These are phyloP conservation scores for Camelus dromedarius DNA, from an alignment of 2,113 vertebrate genomes.

Conservation along the genomic window DNA sequence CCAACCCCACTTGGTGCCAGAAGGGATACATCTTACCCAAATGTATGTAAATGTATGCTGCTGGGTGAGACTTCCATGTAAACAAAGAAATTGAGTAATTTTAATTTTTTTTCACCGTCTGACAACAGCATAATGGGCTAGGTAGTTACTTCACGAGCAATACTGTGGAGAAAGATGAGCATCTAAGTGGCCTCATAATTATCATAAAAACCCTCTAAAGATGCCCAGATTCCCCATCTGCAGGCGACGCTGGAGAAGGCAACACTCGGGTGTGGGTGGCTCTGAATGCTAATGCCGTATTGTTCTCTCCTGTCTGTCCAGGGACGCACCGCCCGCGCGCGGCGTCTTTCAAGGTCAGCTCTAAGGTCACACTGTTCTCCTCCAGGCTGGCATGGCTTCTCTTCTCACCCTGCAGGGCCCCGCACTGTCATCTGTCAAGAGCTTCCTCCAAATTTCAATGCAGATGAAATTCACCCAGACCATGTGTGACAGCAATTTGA, in stretches of 20 bases:
- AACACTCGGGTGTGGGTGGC: neutral
- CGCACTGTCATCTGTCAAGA: conserved; percentile 68
- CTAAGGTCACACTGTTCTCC: conserved; percentile 57
- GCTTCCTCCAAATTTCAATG: conserved; percentile 70
- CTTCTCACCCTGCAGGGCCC: conserved; percentile 66
- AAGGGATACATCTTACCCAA: conserved; percentile 48
- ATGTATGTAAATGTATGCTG: conserved; percentile 63
- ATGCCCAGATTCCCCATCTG: conserved; percentile 52
- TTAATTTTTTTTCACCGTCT: conserved; percentile 54
- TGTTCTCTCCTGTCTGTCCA: neutral
- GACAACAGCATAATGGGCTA: conserved; percentile 52
- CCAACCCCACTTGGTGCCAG: neutral
- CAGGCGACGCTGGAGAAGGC: neutral
- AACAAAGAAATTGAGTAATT: conserved; percentile 60
- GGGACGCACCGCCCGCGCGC: neutral
- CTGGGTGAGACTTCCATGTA: conserved; percentile 10
- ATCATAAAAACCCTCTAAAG: conserved; percentile 61
- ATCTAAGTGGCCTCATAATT: conserved; percentile 57
- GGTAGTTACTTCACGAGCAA: conserved; percentile 53
- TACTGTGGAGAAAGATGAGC: conserved; percentile 36
- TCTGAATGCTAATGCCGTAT: conserved; percentile 68
- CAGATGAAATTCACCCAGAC: conserved; percentile 68
- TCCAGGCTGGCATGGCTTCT: conserved; percentile 27
- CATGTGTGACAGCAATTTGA: conserved; percentile 69
- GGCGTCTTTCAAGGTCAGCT: conserved; percentile 49